Conservation (phyloP, 2,113 vertebrate genomes). For the Cyanoramphus novaezelandiae region DNA sequence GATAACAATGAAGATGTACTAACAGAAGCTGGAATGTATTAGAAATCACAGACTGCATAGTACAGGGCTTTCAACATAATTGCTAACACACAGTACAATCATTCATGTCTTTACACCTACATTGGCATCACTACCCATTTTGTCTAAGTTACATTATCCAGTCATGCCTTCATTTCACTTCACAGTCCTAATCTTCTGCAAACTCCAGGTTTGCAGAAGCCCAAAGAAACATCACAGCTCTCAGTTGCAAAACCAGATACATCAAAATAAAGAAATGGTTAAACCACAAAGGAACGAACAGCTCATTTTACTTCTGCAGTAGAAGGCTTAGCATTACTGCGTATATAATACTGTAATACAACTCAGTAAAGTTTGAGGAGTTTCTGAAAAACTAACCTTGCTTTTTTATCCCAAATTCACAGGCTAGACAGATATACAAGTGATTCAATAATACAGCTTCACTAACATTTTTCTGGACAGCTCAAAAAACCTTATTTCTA, state of each 20-base stretch:
- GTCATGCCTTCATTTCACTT: neutral
- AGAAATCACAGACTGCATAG: neutral
- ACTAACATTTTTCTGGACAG: neutral
- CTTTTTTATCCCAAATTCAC: neutral
- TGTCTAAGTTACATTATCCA: neutral
- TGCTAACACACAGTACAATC: neutral
- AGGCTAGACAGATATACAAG: neutral
- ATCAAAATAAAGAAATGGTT: neutral
- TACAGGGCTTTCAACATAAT: neutral
- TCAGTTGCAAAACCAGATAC: neutral
- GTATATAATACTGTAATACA: neutral
- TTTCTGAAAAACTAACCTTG: neutral
- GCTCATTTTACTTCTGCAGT: neutral
- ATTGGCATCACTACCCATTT: neutral
- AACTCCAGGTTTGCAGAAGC: neutral
- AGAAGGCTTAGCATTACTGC: neutral
- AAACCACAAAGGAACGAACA: neutral
- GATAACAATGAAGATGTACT: neutral
- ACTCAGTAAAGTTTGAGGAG: neutral
- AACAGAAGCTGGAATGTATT: neutral
- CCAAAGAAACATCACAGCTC: neutral
- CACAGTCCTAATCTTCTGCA: neutral
- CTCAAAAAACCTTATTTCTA: neutral
- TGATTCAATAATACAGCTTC: neutral
- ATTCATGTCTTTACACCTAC: neutral